A percentile compares a stretch with the other conserved stretches of the same genome.
Conservation (phyloP, 2,888 invertebrate species). For the Pseudococcus longispinus region DNA sequence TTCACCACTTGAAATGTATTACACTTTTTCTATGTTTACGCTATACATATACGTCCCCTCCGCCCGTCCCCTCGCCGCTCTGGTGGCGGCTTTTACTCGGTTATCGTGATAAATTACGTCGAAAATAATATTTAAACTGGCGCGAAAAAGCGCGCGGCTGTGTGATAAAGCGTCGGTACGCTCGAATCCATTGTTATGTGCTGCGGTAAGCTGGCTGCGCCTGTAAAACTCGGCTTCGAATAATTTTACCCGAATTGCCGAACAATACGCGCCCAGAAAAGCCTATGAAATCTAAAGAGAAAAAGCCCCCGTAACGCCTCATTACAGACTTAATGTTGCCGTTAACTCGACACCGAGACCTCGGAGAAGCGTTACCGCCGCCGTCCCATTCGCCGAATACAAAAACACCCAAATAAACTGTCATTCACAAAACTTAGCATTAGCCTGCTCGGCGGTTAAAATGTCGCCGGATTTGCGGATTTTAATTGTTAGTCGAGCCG, state of each 20-base stretch:
- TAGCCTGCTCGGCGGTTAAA: background rate
- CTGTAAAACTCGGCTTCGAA: background rate
- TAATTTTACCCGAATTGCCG: slow-evolving; percentile 23
- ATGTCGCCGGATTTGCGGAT: slow-evolving; percentile 20
- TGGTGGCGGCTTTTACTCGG: background rate
- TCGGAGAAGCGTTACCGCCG: background rate
- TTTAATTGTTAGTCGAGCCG: slow-evolving; percentile 27
- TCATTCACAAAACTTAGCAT: slow-evolving; percentile 30
- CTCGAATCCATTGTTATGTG: background rate
- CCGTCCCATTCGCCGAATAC: background rate
- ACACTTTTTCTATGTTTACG: background rate
- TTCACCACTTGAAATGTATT: slow-evolving; percentile 7
- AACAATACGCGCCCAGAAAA: slow-evolving; percentile 15
- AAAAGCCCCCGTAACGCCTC: slow-evolving; percentile 40
- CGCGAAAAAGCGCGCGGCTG: background rate
- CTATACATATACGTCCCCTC: background rate
- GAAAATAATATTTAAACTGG: slow-evolving; percentile 41
- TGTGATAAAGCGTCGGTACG: slow-evolving; percentile 26
- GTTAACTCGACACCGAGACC: slow-evolving; percentile 12
- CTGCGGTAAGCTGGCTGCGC: background rate
- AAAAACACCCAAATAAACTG: slow-evolving; percentile 46
- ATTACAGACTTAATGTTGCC: slow-evolving; percentile 45
- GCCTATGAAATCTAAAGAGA: slow-evolving; percentile 37
- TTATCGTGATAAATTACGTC: slow-evolving; percentile 33
- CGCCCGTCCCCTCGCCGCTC: background rate